Base-by-base conservation (phyloP, 2,888 invertebrate genomes). In the Drosophila neotestacea region DNA sequence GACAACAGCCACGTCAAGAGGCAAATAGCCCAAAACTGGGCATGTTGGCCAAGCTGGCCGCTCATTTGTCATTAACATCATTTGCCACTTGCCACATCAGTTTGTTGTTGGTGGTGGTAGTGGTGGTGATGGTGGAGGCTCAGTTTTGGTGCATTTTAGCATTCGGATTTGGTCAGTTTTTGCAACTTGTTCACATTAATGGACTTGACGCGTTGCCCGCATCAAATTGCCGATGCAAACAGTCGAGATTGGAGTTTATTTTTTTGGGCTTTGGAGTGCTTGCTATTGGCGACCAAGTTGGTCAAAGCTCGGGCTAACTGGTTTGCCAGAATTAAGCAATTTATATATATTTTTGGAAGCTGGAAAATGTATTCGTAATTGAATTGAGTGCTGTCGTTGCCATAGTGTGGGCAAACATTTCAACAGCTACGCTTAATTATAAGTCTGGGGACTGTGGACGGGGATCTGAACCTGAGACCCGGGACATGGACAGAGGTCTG, bases 381-480 rank as follows among this genome's bases (percentile, higher is more conserved):
- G 76, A 71, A 79, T 79, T 77, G 79, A 77, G 60, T 51, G 54
- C 27, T 55, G 50, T 27, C 46, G 36, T 28, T 61, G 61, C 44
- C 28, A 6, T 28, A 34, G 75, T 85, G 83, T 81, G 82, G 81
- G 82, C 83, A 77, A 76, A 81, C 76, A 78, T 78, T 77, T 85
- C 85, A 85, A 79, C 88, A 84, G 80, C 79, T 82, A 66, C 61
- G 74, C 83, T 88, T 84, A 84, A 84, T 84, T 84, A 85, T 85
- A 84, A 84, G 79, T 65, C 65, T 42, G 16, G 16, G 10, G 13
- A 36, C 34, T 34, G 41, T 16, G 11, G 38, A 32, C 11, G 28
- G 11, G 2, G 27, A 2, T 7, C 38, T 59, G 16, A 13, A 11
- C 7, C 7, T 7, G 13, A 3, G 22, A 36, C 27, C 6, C 0